Base-by-base conservation (phyloP, 2,888 invertebrate genomes). In the Dorcus parallelipipedus region DNA sequence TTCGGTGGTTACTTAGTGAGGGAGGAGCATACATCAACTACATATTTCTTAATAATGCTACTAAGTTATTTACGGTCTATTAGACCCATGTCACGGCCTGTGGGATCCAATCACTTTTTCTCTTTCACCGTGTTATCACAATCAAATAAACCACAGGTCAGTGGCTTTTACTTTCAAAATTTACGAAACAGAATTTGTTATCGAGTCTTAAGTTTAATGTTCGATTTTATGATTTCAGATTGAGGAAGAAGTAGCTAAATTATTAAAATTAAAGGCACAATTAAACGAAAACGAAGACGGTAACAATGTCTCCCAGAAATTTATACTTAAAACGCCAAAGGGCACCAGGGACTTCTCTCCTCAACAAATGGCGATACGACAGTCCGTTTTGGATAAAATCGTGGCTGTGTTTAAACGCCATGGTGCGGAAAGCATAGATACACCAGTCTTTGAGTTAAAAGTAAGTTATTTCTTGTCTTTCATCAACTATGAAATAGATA, bases 371-470 rank as follows among this genome's bases (percentile, higher is more conserved):
- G 89, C 93, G 0, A 82, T 99, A 59, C 85, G 98, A 38, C 88
- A 93, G 70, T 83, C 84, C 60, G 93, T 95, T 1, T 81, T 99
- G 65, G 86, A 90, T 60, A 94, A 91, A 78, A 93, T 99, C 63
- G 84, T 92, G 20, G 78, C 84, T 3, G 91, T 95, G 56, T 99
- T 99, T 76, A 95, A 97, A 76, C 90, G 89, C 64, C 98, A 99
- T 73, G 99, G 99, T 41, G 99, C 97, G 14, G 96, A 95, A 75
- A 94, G 96, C 17, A 97, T 99, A 73, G 99, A 99, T 73, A 98
- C 98, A 23, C 98, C 98, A 45, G 93, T 98, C 14, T 97, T 98
- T 83, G 98, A 98, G 79, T 80, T 97, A 10, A 97, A 94, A 85
- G 95, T 94, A 76, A 69, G 62, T 61, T 26, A 23, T 6, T 14